Evolutionary conservation across 1,140 invertebrate genomes (phyloP).

Genomic region (Brachionus sp.): DNA sequence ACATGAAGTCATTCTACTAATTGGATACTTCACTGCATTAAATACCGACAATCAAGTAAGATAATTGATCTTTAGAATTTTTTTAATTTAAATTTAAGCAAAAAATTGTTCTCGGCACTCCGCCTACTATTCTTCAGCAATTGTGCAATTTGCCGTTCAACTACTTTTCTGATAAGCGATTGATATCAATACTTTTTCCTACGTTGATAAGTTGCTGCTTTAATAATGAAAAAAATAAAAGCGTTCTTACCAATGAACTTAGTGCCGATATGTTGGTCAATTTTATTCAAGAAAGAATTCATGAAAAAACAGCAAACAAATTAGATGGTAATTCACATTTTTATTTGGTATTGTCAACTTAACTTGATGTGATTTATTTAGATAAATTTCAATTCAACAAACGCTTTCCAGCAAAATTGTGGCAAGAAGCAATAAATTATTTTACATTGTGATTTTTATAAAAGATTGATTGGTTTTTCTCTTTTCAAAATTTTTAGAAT

Average conservation of each 20-base stretch:
- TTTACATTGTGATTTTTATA: neutral
- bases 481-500: neutral
- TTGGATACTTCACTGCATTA: constrained; percentile 76
- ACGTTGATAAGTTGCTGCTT: constrained; percentile 77
- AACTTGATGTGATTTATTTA: neutral
- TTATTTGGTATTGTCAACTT: neutral
- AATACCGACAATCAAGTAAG: constrained; percentile 77
- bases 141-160: constrained; percentile 81
- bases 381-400: constrained; percentile 46
- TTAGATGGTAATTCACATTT: neutral
- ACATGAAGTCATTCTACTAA: constrained; percentile 71
- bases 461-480: neutral
- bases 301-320: neutral
- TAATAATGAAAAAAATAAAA: constrained; percentile 67
- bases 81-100: constrained; percentile 61
- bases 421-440: constrained; percentile 47
- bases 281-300: constrained; percentile 52
- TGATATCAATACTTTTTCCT: constrained; percentile 76
- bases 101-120: constrained; percentile 73
- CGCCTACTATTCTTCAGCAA: constrained; percentile 79
- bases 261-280: constrained; percentile 66
- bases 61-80: neutral
- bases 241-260: constrained; percentile 71
- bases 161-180: constrained; percentile 74
- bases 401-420: constrained; percentile 46